Evolutionary conservation across 2,797 vertebrate genomes (phyloP), one percentile per base, ranked within the genome.

Genomic region (Psittacula derbiana): DNA sequence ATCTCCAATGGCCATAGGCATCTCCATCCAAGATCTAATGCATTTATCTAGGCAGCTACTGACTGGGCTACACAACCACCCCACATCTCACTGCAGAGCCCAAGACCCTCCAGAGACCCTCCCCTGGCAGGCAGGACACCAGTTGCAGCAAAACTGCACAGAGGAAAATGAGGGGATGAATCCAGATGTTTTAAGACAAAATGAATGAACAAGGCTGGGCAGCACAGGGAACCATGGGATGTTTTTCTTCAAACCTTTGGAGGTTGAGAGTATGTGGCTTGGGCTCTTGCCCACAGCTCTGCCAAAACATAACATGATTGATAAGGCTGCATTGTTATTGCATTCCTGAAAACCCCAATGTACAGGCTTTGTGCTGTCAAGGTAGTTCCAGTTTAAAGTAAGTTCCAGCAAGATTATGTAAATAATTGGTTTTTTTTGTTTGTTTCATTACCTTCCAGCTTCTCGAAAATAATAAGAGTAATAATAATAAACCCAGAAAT

Each of bases 221-320:
- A 20, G 19, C 28, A 41, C 1, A 0, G 25, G n/a, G 28, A 23
- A 4, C 31, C 41, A 8, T 2, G 4, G 7, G 43, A 64, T 18
- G 16, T n/a, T 75, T 70, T 27, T 20, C 24, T 38, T 85, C 52
- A 21, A 11, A 50, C 11, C 19, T 47, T 17, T 49, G 27, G 20
- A 36, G 18, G 11, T 9, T 33, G 43, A 25, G 61, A 70, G n/a
- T 27, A 6, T 46, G 36, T 33, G 28, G 64, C 8, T 33, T 49
- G 5, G 7, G 30, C 12, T 71, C 10, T 66, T 40, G n/a, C 20
- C 28, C 17, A 20, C 30, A 28, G 24, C 24, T 17, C 19, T 38
- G 58, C 10, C n/a, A 33, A 52, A 7, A 17, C 8, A 24, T 7
- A 58, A 5, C 12, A 3, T 57, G 27, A 47, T 16, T 5, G 4